Evolutionary conservation across 2,888 invertebrate species (phyloP), one percentile per base, ranked within the genome.

Genomic region (Adelognathus sp.): DNA sequence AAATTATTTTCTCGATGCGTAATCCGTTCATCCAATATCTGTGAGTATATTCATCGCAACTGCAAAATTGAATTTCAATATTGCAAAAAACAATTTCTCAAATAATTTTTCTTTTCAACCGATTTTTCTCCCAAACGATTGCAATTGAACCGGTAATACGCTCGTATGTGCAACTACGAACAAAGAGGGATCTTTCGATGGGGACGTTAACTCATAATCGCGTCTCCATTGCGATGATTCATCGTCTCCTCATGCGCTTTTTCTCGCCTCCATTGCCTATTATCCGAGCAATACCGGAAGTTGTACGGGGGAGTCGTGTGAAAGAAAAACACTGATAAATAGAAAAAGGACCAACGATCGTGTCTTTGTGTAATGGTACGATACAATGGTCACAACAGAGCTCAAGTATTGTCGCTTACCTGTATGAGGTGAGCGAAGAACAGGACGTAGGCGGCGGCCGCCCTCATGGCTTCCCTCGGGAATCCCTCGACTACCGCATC

Each of bases 391-490:
- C 46, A 36, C 16, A 60, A 44, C 16, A 50, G 33, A 7, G 21
- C 52, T 14, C 24, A 61, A 27, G 11, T n/a, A 39, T 36, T 24
- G 46, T 60, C n/a, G 16, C 84, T 67, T 89, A 91, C 91, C 90
- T 91, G 91, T 90, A 91, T 90, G 86, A 91, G 90, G 87, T 91
- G 90, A 88, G 91, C 90, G 86, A 91, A 89, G 87, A 91, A 89
- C 89, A 91, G 90, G 90, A 91, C 90, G 91, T 90, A 91, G 89
- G 90, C 89, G 89, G 89, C 90, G 89, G 90, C 90, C 90, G 91
- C 90, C 91, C 91, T 91, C 91, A 91, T 91, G 91, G 90, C 91
- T 91, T 89, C 91, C 90, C 89, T 89, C 88, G 88, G 88, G 88
- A 87, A 89, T 88, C 88, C 90, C 87, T 86, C 90, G 86, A 91